phyloP scores from a whole-genome alignment of 2,888 invertebrate species.

The Hetaerina titia region DNA sequence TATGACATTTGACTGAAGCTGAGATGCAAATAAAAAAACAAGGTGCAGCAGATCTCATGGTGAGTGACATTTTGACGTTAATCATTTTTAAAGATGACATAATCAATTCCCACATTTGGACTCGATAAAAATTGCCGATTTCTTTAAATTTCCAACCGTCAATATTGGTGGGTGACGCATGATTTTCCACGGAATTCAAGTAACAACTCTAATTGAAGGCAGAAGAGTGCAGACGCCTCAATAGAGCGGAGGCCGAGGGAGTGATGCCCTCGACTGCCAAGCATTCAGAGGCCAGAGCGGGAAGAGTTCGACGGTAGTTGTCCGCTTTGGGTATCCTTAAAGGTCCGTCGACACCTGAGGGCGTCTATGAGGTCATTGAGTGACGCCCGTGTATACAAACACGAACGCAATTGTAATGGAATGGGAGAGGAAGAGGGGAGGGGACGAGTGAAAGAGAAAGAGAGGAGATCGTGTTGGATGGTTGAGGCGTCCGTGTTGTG shows the following conservation, averaged over 20 bases:
- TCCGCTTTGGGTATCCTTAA: not conserved
- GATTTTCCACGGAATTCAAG: too few species aligned
- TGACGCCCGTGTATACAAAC: slow-evolving; percentile 17
- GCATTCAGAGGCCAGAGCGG: not conserved
- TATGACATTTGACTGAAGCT: too few species aligned
- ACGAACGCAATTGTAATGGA: slow-evolving; percentile 6
- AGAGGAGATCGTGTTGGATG: not conserved
- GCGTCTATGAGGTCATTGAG: slow-evolving; percentile 3
- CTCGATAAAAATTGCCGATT: too few species aligned
- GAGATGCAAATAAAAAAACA: too few species aligned
- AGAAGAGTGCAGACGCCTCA: too few species aligned
- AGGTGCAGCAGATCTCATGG: too few species aligned
- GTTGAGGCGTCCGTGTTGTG: not conserved
- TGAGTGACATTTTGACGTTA: too few species aligned
- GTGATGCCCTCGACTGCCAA: not conserved
- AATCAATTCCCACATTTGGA: too few species aligned
- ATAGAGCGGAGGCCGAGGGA: not conserved
- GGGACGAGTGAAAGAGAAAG: not conserved
- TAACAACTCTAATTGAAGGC: too few species aligned
- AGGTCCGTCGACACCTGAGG: slow-evolving; percentile 18
- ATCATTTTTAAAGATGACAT: too few species aligned
- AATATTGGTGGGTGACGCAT: too few species aligned
- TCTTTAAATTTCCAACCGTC: too few species aligned
- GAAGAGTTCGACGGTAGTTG: not conserved
- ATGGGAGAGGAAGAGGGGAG: not conserved